Base-by-base conservation (phyloP, 2,888 invertebrate genomes). In the Fissipunctia ypsillon region DNA sequence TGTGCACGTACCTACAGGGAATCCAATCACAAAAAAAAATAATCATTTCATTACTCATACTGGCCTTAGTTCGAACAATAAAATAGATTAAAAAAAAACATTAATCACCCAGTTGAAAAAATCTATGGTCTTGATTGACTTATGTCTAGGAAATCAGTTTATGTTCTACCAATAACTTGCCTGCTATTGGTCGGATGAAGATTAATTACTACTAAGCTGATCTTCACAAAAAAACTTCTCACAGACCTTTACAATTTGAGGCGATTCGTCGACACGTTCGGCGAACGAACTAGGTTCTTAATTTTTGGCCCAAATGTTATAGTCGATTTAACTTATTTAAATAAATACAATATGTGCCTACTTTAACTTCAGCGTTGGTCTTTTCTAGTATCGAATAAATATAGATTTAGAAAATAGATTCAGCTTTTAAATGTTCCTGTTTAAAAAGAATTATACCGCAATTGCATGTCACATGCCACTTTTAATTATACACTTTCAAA, bases 391-490 rank as follows among this genome's bases (percentile, higher is more conserved):
- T 28, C 48, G n/a, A 38, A 48, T 41, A 25, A 41, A 48, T 14
- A 28, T n/a, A 25, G 48, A 68, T 35, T 43, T 43, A n/a, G 14
- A 61, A 35, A 63, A 63, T 50, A 74, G 25, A 50, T 41, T 72
- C 16, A 69, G 71, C 16, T 22, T 68, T 25, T 78, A 60, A 68
- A 41, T 35, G 22, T 22, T 25, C 14, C 16, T 60, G n/a, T 56
- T 28, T 54, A 45, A 60, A 65, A 60, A 52, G 10, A 64, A 60
- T 54, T 81, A 56, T 61, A 74, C n/a, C 45, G 50, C 50, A 52
- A 67, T 67, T 54, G 82, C 82, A 76, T 76, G 82, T 76, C 43
- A 41, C 76, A 81, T 78, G 76, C 56, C 50, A 67, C 19, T 59
- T 25, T 54, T 22, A 60, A 12, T n/a, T 25, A 12, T 22, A 78